Percentiles rank a stretch among this genome's conserved stretches.
These are phyloP conservation scores for Cordilura impudica DNA, from an alignment of 2,888 invertebrate species.

Conservation along the genomic window DNA sequence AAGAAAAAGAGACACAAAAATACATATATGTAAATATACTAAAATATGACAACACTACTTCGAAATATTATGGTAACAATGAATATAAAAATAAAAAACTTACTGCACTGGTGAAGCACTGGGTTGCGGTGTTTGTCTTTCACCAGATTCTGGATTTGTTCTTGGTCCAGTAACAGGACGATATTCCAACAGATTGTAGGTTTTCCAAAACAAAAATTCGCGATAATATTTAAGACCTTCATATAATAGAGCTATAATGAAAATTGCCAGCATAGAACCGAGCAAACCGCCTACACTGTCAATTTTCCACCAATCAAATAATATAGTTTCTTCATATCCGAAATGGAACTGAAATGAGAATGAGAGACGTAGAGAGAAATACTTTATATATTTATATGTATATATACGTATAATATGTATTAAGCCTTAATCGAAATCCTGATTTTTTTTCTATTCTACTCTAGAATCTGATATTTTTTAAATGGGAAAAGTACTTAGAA, in stretches of 20 bases:
- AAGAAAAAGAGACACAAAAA: slow-evolving; percentile 51
- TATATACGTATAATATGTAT: no score
- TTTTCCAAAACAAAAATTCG: slow-evolving; percentile 91
- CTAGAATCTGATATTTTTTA: no score
- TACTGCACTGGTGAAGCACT: slow-evolving; percentile 85
- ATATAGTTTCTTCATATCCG: slow-evolving; percentile 85
- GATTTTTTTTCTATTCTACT: no score
- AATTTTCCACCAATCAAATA: slow-evolving; percentile 91
- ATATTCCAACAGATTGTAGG: slow-evolving; percentile 90
- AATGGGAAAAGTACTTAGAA: no score
- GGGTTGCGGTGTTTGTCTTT: slow-evolving; percentile 80
- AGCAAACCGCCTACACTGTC: slow-evolving; percentile 87
- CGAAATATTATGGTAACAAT: slow-evolving; percentile 33
- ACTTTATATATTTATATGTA: not conserved
- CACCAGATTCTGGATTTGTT: slow-evolving; percentile 78
- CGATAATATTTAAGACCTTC: slow-evolving; percentile 89
- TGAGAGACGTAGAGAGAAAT: not conserved
- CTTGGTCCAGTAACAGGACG: slow-evolving; percentile 88
- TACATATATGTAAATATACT: slow-evolving; percentile 50
- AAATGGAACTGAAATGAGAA: slow-evolving; percentile 85
- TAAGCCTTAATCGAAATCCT: no score
- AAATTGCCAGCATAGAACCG: slow-evolving; percentile 94
- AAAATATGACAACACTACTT: slow-evolving; percentile 15
- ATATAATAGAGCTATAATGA: slow-evolving; percentile 94
- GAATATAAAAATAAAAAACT: slow-evolving; percentile 77